A percentile compares a stretch with the other conserved stretches of the same genome.
Evolutionary conservation across 2,113 vertebrate genomes (phyloP).

Genomic region (Ia io): DNA sequence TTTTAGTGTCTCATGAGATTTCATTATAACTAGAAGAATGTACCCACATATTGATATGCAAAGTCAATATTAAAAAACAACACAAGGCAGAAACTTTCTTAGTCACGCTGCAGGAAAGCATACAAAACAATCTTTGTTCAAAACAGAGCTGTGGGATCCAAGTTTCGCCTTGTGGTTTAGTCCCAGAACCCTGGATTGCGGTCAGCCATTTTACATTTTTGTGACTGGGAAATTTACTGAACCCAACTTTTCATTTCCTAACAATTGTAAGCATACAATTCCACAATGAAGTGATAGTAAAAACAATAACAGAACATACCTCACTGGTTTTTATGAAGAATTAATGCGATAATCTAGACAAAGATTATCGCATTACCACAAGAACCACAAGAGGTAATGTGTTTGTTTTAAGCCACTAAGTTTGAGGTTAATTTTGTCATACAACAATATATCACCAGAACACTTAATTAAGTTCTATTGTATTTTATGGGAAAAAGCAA

Average conservation of each 20-base stretch:
- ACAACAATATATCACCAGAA: neutral
- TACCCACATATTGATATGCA: neutral
- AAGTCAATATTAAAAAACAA: neutral
- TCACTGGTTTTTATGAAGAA: neutral
- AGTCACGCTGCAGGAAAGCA: neutral
- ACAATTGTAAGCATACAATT: neutral
- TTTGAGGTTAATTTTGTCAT: neutral
- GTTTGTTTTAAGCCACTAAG: neutral
- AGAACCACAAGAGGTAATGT: neutral
- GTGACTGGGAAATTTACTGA: neutral
- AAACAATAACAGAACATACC: neutral
- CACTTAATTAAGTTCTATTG: neutral
- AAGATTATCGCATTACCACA: neutral
- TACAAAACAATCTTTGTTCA: neutral
- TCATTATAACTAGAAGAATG: neutral
- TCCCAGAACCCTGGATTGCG: neutral
- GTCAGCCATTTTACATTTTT: neutral
- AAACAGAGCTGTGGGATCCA: neutral
- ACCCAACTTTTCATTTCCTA: conserved; percentile 1
- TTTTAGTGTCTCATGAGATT: neutral
- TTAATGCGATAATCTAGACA: neutral
- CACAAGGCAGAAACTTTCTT: neutral
- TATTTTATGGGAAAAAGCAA: neutral
- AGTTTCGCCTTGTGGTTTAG: neutral
- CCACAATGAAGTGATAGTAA: neutral